Evolutionary conservation across 2,888 invertebrate genomes (phyloP).

Genomic region (Amphipoea lucens): DNA sequence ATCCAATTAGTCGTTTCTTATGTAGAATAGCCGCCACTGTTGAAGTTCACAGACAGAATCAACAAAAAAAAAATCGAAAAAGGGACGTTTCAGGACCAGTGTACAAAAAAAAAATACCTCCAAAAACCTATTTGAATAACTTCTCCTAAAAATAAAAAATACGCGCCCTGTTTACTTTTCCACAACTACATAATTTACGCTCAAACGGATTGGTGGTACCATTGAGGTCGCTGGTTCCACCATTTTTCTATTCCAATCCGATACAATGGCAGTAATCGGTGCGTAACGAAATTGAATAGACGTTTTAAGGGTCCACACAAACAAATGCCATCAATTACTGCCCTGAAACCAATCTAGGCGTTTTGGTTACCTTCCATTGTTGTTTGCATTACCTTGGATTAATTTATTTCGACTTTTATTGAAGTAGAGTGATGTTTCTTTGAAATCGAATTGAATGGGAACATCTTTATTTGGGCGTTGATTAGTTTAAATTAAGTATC

Average conservation of each 20-base stretch:
- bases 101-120: not conserved
- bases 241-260: slow-evolving; percentile 54
- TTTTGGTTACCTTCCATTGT: slow-evolving; percentile 54
- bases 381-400: slow-evolving; percentile 47
- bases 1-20: not conserved
- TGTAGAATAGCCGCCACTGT: too few species aligned
- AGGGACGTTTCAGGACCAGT: not conserved
- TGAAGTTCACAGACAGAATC: not conserved
- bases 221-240: slow-evolving; percentile 32
- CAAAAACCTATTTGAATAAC: slow-evolving; percentile 5
- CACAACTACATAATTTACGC: slow-evolving; percentile 32
- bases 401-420: slow-evolving; percentile 56
- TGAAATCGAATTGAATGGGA: slow-evolving; percentile 12
- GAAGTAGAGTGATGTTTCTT: not conserved
- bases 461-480: not conserved
- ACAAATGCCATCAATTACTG: slow-evolving; percentile 69
- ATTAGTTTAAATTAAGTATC: slow-evolving; percentile 5
- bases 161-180: slow-evolving; percentile 22
- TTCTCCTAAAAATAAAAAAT: slow-evolving; percentile 11
- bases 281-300: slow-evolving; percentile 66
- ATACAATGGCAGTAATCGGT: slow-evolving; percentile 55
- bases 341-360: slow-evolving; percentile 52
- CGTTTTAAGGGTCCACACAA: slow-evolving; percentile 63
- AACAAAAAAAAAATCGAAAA: slow-evolving; percentile 3
- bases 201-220: slow-evolving; percentile 30